Percentiles rank a stretch among this genome's conserved stretches.
phyloP scores from a whole-genome alignment of 2,113 vertebrate species.

The Diadophis punctatus region DNA sequence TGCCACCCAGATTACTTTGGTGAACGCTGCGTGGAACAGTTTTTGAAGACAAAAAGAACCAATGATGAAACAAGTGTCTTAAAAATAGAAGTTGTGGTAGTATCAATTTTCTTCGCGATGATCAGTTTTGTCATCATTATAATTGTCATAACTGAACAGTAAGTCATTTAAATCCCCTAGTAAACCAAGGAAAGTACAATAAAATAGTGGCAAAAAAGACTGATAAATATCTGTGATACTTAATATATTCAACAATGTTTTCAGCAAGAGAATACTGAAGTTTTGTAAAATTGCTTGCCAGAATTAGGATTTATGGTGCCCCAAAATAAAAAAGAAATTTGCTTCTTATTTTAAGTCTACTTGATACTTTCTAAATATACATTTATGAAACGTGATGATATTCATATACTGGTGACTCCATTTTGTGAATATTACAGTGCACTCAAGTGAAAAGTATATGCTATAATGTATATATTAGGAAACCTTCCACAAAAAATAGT shows the following conservation, averaged over 20 bases:
- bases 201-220: neutral
- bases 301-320: neutral
- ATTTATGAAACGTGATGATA: neutral
- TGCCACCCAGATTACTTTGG: conserved; percentile 74
- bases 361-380: neutral
- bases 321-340: neutral
- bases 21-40: conserved; percentile 73
- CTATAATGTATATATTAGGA: neutral
- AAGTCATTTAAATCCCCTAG: conserved; percentile 56
- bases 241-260: neutral
- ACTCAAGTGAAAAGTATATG: neutral
- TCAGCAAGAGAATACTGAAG: neutral
- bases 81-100: conserved; percentile 58
- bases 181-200: neutral
- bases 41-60: conserved; percentile 69
- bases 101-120: conserved; percentile 58
- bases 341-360: too few species aligned
- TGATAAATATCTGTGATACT: neutral
- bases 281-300: neutral
- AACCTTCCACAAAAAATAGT: neutral
- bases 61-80: conserved; percentile 59
- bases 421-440: neutral
- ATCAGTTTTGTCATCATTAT: conserved; percentile 57
- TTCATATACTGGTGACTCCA: neutral
- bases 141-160: conserved; percentile 64